Evolutionary conservation across 2,113 vertebrate species (phyloP).

Genomic region (Takifugu bimaculatus): DNA sequence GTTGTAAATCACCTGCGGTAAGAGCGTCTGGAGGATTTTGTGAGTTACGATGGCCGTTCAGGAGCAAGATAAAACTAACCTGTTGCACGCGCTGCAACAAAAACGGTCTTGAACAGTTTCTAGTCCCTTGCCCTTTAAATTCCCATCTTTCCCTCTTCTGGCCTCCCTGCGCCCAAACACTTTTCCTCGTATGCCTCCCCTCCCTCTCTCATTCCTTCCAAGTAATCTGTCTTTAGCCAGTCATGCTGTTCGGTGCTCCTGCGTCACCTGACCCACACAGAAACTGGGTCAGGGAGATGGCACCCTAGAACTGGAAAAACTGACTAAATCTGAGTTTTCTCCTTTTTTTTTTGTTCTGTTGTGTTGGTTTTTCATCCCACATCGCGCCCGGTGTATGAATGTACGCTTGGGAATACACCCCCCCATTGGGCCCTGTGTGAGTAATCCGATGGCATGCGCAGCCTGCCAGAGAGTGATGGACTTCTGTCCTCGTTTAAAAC

Average conservation of each 20-base stretch:
- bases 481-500: too few species aligned
- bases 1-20: too few species aligned
- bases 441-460: conserved; percentile 8
- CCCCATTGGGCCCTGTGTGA: background rate
- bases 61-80: background rate
- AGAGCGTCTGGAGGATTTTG: too few species aligned
- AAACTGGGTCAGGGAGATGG: conserved; percentile 58
- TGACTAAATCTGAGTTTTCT: conserved; percentile 2
- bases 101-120: background rate
- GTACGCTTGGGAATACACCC: background rate
- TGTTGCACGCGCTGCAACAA: background rate
- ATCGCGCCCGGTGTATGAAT: background rate
- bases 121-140: background rate
- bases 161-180: conserved; percentile 1
- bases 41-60: too few species aligned
- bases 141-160: background rate
- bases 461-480: background rate
- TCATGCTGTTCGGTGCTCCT: conserved; percentile 38
- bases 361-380: background rate
- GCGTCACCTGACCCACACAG: conserved; percentile 58
- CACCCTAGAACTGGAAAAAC: conserved; percentile 2
- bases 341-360: background rate
- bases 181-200: conserved; percentile 10
- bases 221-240: conserved; percentile 64
- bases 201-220: conserved; percentile 14